Evolutionary conservation across 64 coral and sea anemone species (phyloP), one percentile per base, ranked within the genome.

Genomic region (Astreopora myriophthalma): DNA sequence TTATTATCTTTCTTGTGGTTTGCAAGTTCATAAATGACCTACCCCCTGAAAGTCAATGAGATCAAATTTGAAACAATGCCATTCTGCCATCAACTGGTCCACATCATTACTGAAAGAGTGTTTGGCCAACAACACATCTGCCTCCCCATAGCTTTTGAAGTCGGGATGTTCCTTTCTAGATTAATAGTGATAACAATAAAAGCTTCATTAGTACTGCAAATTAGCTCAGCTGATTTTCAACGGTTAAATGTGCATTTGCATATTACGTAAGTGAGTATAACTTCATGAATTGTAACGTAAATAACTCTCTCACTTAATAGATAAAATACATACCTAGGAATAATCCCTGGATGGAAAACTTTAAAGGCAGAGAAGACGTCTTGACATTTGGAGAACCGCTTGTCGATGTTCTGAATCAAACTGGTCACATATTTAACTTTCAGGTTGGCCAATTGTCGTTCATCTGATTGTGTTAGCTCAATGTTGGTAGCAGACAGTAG

Each of bases 371-470:
- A 58, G 49, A 34, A 60, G n/a, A 61, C 61, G 25, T 55, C 48
- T 82, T 82, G 51, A 16, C 78, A 82, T 82, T 82, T 82, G 46
- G 78, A 82, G 24, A 82, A 82, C 12, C 48, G 13, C 48, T 82
- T 82, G 78, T 82, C 28, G 78, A 60, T 82, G 49, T 82, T 82
- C 58, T 82, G 40, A 29, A 60, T 80, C 24, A 80, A n/a, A 80
- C 76, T 80, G 42, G n/a, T 80, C 22, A 80, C 76, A 55, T 33
- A 80, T 31, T 24, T 80, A 24, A 80, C 76, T 51, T 80, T 80
- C 39, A 80, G 76, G 22, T 80, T 82, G 26, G 52, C 78, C 78
- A 82, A 63, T 63, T 49, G n/a, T 11, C 23, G 78, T 82, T 82
- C 58, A 27, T 60, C 28, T 57, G 48, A 31, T 60, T 60, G 26